Evolutionary conservation across 2,888 invertebrate genomes (phyloP).

Genomic region (Tryphoninae sp.): DNA sequence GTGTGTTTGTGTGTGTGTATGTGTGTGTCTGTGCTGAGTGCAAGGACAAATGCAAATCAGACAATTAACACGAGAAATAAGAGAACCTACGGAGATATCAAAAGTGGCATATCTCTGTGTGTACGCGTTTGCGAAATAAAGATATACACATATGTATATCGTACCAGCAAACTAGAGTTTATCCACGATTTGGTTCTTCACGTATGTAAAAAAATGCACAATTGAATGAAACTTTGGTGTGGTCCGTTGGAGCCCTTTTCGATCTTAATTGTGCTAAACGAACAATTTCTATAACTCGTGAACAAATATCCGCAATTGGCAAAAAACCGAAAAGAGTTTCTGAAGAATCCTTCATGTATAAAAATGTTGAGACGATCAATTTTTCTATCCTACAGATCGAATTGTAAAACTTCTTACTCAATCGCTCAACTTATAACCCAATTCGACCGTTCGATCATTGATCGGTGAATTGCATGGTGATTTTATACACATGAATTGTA

Average conservation of each 20-base stretch:
- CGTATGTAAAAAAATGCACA: conserved; percentile 64
- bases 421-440: no score
- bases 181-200: conserved; percentile 50
- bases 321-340: background rate
- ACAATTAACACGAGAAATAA: conserved; percentile 35
- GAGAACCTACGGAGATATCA: conserved; percentile 38
- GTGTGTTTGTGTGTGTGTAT: conserved; percentile 29
- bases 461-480: conserved; percentile 5
- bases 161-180: conserved; percentile 41
- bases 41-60: conserved; percentile 1
- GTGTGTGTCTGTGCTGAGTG: conserved; percentile 43
- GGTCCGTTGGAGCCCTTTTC: conserved; percentile 27
- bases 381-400: conserved; percentile 15
- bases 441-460: background rate
- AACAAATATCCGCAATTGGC: background rate
- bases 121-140: conserved; percentile 11
- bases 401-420: no score
- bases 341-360: background rate
- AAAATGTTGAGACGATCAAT: conserved; percentile 23
- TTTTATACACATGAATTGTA: conserved; percentile 38
- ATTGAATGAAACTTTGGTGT: conserved; percentile 58
- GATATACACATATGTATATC: conserved; percentile 48
- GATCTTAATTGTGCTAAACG: conserved; percentile 11
- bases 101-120: conserved; percentile 14
- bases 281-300: conserved; percentile 29